phyloP scores from a whole-genome alignment of 2,797 vertebrate genomes.

The Galagoides demidoff region DNA sequence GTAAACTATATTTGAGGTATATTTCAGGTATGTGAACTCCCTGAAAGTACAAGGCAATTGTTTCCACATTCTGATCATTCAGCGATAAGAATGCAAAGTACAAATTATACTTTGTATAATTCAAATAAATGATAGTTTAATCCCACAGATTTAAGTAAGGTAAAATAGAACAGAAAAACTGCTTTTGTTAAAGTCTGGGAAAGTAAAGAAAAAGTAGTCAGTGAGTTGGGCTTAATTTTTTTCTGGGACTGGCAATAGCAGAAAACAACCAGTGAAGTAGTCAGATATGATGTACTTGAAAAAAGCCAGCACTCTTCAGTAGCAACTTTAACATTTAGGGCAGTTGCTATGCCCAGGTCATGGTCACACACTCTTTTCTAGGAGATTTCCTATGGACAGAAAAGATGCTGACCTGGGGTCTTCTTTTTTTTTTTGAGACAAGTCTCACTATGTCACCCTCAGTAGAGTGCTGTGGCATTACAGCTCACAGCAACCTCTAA shows the following conservation, averaged over 20 bases:
- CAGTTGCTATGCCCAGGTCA: neutral
- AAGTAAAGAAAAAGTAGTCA: neutral
- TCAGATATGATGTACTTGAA: neutral
- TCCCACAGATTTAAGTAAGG: neutral
- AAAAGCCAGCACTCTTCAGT: neutral
- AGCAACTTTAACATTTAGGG: neutral
- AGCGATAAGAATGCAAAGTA: too few species aligned
- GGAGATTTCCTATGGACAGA: neutral
- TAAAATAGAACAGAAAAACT: neutral
- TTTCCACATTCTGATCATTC: too few species aligned
- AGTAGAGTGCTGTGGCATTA: too few species aligned
- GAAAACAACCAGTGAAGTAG: neutral
- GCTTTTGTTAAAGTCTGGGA: neutral
- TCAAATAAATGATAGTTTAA: constrained; percentile 19
- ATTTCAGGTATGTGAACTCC: too few species aligned
- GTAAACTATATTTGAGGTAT: too few species aligned
- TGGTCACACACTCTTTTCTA: neutral
- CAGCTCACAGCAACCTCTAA: too few species aligned
- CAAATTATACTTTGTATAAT: neutral
- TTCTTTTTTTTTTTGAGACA: neutral
- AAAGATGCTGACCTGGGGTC: neutral
- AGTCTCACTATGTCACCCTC: too few species aligned
- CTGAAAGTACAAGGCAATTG: too few species aligned
- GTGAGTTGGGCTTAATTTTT: neutral
- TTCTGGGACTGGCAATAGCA: neutral